phyloP scores from a whole-genome alignment of 1,140 invertebrate species.

The Cotesia vestalis region DNA sequence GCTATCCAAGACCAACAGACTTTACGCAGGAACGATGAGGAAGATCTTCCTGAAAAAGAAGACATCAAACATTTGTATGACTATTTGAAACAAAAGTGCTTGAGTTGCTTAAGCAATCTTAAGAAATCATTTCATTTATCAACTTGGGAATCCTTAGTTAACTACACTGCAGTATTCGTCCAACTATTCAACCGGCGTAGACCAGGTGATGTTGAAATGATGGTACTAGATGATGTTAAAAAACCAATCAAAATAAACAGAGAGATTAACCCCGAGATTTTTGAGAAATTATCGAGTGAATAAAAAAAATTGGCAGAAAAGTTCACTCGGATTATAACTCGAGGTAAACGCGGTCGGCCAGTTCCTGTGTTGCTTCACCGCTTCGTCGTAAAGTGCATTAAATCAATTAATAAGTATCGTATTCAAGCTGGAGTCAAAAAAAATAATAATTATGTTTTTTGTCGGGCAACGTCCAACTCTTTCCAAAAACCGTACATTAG shows the following conservation, averaged over 20 bases:
- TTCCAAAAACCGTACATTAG: background rate
- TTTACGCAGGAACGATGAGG: constrained; percentile 3
- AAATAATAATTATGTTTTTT: constrained; percentile 4
- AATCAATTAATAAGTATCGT: background rate
- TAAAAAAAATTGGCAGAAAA: background rate
- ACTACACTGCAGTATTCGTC: background rate
- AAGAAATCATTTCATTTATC: background rate
- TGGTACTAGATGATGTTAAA: background rate
- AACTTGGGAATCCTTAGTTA: background rate
- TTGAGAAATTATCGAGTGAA: background rate
- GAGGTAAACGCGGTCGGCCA: background rate
- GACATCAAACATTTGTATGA: constrained; percentile 27
- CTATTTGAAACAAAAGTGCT: background rate
- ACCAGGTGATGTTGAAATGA: background rate
- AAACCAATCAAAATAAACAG: background rate
- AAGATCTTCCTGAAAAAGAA: constrained; percentile 6
- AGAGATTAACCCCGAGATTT: background rate
- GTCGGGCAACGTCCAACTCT: background rate
- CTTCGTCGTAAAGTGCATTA: background rate
- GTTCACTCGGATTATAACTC: background rate
- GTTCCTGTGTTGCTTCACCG: background rate
- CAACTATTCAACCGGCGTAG: background rate
- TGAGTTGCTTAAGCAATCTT: background rate
- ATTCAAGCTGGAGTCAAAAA: background rate
- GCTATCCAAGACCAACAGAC: constrained; percentile 11